Conservation (phyloP, 2,888 invertebrate genomes). For the Thysanoteuthis rhombus region DNA sequence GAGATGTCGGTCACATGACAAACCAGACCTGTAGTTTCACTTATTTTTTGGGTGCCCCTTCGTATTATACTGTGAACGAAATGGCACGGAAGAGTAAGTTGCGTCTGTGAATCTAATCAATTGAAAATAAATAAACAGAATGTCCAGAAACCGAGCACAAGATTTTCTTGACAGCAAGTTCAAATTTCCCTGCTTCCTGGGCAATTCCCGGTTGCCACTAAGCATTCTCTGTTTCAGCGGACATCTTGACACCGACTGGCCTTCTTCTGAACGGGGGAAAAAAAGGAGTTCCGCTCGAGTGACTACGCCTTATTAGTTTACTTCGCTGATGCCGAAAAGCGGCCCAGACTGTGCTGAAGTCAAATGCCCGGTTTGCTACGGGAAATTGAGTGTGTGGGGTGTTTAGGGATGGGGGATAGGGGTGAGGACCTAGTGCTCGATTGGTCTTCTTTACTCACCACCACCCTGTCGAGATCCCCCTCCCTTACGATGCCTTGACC, state of each 20-base stretch:
- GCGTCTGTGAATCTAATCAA: no score
- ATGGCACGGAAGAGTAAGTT: no score
- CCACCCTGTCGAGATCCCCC: not conserved
- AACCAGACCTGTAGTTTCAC: no score
- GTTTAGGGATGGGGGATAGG: not conserved
- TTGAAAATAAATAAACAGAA: no score
- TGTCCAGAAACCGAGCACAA: no score
- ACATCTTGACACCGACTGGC: not conserved
- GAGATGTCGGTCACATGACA: no score
- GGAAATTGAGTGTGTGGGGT: not conserved
- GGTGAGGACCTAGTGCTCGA: not conserved
- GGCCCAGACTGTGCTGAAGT: not conserved
- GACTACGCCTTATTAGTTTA: not conserved
- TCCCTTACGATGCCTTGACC: not conserved
- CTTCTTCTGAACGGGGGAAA: not conserved
- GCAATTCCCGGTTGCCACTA: not conserved
- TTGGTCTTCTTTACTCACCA: not conserved
- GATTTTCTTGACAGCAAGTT: no score
- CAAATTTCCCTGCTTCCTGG: no score
- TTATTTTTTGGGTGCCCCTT: no score
- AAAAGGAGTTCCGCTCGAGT: not conserved
- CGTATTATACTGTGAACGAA: no score
- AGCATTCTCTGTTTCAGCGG: not conserved
- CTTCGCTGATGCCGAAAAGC: not conserved
- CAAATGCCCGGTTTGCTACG: not conserved